These are phyloP conservation scores for Holacanthus passer DNA, from an alignment of 2,113 vertebrate genomes.

Conservation along the genomic window DNA sequence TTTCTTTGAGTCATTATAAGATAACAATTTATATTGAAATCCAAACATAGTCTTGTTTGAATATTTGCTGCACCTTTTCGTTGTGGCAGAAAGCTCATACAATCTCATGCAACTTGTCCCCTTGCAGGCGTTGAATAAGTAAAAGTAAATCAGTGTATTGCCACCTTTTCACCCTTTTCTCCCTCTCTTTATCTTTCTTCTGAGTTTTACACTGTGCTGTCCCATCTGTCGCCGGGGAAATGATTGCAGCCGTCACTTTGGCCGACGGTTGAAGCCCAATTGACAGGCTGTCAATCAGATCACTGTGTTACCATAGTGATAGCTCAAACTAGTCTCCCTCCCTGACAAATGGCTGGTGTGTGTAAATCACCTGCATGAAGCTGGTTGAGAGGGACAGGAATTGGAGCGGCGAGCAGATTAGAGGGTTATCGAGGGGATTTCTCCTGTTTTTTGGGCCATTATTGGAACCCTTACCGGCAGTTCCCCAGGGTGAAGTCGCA, in stretches of 20 bases:
- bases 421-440: conserved; percentile 48
- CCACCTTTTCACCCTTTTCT: background rate
- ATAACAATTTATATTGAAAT: background rate
- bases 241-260: conserved; percentile 54
- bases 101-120: background rate
- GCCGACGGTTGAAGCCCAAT: conserved; percentile 42
- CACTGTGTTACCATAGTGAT: conserved; percentile 50
- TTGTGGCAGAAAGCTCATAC: background rate
- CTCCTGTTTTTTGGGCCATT: conserved; percentile 46
- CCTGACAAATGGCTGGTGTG: conserved; percentile 44
- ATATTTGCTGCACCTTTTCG: background rate
- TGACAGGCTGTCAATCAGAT: conserved; percentile 65
- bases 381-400: conserved; percentile 17
- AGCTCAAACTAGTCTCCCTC: conserved; percentile 37
- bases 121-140: conserved; percentile 6
- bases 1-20: background rate
- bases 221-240: conserved; percentile 54
- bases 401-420: background rate
- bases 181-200: background rate
- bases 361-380: conserved; percentile 55
- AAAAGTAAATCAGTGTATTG: background rate
- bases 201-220: conserved; percentile 11
- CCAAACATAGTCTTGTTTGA: background rate
- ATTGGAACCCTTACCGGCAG: conserved; percentile 47
- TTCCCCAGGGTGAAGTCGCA: conserved; percentile 28